Base-by-base conservation (phyloP, 2,113 vertebrate species). In the Odocoileus virginianus region DNA sequence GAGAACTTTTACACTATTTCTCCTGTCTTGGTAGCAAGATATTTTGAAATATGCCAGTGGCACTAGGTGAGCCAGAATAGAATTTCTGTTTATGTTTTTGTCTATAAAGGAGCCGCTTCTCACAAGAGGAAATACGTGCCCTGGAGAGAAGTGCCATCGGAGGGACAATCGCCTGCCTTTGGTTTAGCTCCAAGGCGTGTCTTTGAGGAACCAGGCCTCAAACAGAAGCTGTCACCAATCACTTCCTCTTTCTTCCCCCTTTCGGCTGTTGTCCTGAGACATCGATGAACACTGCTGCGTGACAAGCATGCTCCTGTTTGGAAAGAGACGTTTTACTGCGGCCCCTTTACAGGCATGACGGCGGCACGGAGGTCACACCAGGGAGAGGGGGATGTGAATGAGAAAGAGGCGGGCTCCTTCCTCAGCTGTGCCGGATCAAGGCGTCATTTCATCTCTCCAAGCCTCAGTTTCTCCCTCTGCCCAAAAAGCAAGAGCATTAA, bases 1-100 rank as follows among this genome's bases (percentile, higher is more conserved):
- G 89, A 96, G 87, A 92, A 95, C 92, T 96, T 89, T 83, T 47
- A 85, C 96, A 93, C 91, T 94, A 55, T 40, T 84, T 83, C 40
- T 93, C 94, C 71, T 96, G 81, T 57, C 92, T 98, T 85, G 52
- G 83, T 87, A 52, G 54, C 97, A 94, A 16, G 40, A 67, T 91
- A 45, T 94, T 98, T 98, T 98, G 97, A 98, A 98, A 98, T 60
- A 0, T 78, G 88, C 96, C 98, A 92, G 95, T 97, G 96, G 98
- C 96, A 97, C 64, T 97, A 96, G 84, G 67, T 98, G 97, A 98
- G 93, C 94, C 47, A 86, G 95, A 98, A 98, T 23, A 97, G 83
- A 94, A 87, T 52, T 87, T 83, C 95, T 98, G 76, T 97, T 98
- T 97, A 95, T 98, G 87, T 94, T 96, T 98, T 97, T 67, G 85